phyloP scores from a whole-genome alignment of 2,797 vertebrate genomes.

The Chlorospingus flavigularis region DNA sequence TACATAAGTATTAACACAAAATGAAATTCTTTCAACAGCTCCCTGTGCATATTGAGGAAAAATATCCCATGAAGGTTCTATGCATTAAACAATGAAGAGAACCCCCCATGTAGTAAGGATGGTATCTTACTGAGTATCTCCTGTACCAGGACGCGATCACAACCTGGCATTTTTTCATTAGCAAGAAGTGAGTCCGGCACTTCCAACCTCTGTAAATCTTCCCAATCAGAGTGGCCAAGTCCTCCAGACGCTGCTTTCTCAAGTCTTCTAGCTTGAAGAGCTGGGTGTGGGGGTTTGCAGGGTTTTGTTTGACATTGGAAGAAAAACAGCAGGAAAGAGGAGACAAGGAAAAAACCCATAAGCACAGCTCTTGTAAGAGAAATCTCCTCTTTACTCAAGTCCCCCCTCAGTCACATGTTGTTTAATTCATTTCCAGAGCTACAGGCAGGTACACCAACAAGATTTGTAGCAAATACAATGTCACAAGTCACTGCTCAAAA shows the following conservation, averaged over 20 bases:
- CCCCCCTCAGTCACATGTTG: neutral
- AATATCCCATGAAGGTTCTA: neutral
- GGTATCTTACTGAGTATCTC: constrained; percentile 85
- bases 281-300: constrained; percentile 55
- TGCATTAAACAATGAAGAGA: neutral
- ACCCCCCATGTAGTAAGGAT: neutral
- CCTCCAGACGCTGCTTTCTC: constrained; percentile 88
- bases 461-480: neutral
- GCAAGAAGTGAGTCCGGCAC: constrained; percentile 86
- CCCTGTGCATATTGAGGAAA: neutral
- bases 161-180: constrained; percentile 92
- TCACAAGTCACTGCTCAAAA: fast-evolving
- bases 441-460: neutral
- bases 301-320: neutral
- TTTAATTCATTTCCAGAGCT: neutral
- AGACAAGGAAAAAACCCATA: neutral
- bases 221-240: constrained; percentile 92
- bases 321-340: neutral
- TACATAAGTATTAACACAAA: neutral
- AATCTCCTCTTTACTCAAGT: neutral
- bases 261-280: constrained; percentile 93
- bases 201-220: constrained; percentile 98
- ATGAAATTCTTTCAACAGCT: neutral
- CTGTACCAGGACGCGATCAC: constrained; percentile 92
- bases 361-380: neutral